Evolutionary conservation across 2,113 vertebrate genomes (phyloP).

Genomic region (Etheostoma cragini): DNA sequence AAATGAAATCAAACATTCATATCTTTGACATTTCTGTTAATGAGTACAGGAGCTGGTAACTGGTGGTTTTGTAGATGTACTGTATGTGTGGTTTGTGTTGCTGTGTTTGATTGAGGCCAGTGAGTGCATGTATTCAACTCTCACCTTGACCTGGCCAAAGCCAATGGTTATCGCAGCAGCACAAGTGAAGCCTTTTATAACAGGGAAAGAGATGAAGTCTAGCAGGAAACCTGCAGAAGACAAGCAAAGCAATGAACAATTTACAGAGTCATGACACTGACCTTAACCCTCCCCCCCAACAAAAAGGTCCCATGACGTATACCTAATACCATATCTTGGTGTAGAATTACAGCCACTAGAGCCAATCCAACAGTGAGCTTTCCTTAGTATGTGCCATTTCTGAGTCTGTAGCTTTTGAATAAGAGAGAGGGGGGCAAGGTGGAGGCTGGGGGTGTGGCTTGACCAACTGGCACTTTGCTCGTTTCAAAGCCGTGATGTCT

Average conservation of each 20-base stretch:
- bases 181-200: constrained; percentile 96
- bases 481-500: too few species aligned
- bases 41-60: not conserved
- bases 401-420: too few species aligned
- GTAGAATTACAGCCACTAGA: too few species aligned
- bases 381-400: too few species aligned
- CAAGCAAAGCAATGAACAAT: not conserved
- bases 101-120: not conserved
- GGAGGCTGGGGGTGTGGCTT: too few species aligned
- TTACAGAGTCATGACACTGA: not conserved
- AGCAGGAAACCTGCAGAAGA: constrained; percentile 89
- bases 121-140: not conserved
- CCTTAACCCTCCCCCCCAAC: too few species aligned
- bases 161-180: constrained; percentile 93
- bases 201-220: constrained; percentile 95
- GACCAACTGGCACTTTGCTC: too few species aligned
- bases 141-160: constrained; percentile 95
- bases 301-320: not conserved
- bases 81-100: not conserved
- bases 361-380: too few species aligned
- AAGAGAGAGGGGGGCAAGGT: too few species aligned
- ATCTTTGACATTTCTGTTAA: not conserved
- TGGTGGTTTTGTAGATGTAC: not conserved
- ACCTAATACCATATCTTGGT: too few species aligned
- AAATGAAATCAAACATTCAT: not conserved